Evolutionary conservation across 2,888 invertebrate genomes (phyloP).

Genomic region (Cerceris rybyensis): DNA sequence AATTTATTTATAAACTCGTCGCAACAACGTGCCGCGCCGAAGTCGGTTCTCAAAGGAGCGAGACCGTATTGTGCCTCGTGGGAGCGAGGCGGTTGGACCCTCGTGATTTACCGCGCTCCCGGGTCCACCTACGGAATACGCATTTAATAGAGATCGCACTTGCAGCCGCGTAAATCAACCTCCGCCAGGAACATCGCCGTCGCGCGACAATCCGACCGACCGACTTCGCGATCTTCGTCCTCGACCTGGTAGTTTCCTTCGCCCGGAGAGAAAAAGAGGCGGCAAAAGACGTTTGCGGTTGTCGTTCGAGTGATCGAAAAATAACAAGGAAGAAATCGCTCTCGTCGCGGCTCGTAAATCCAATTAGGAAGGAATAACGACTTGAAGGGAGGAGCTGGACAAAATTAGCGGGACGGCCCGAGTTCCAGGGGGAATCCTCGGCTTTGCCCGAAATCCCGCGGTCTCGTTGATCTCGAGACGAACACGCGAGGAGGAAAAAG

Average conservation of each 20-base stretch:
- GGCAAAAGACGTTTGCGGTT: too few species aligned
- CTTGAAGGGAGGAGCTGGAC: neutral
- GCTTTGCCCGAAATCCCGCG: neutral
- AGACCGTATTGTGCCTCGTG: slow-evolving; percentile 33
- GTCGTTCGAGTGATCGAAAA: too few species aligned
- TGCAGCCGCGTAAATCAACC: slow-evolving; percentile 53
- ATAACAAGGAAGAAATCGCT: too few species aligned
- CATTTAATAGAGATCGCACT: slow-evolving; percentile 61
- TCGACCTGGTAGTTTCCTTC: neutral
- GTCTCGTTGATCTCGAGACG: neutral
- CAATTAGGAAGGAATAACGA: neutral
- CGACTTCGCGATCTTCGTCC: neutral
- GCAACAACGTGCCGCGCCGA: slow-evolving; percentile 28
- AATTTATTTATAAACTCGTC: slow-evolving; percentile 50
- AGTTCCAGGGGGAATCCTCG: neutral
- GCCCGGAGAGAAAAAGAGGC: too few species aligned
- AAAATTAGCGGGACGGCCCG: neutral
- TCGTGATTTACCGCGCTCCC: slow-evolving; percentile 50
- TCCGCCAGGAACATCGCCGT: slow-evolving; percentile 2
- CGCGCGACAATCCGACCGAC: slow-evolving; percentile 1
- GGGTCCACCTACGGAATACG: slow-evolving; percentile 36
- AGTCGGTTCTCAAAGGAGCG: slow-evolving; percentile 50
- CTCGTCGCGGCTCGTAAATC: too few species aligned
- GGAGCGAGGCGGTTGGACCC: slow-evolving; percentile 31
- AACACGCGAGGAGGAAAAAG: neutral